These are phyloP conservation scores for Melanostoma mellinum DNA, from an alignment of 2,888 invertebrate genomes.

Conservation along the genomic window DNA sequence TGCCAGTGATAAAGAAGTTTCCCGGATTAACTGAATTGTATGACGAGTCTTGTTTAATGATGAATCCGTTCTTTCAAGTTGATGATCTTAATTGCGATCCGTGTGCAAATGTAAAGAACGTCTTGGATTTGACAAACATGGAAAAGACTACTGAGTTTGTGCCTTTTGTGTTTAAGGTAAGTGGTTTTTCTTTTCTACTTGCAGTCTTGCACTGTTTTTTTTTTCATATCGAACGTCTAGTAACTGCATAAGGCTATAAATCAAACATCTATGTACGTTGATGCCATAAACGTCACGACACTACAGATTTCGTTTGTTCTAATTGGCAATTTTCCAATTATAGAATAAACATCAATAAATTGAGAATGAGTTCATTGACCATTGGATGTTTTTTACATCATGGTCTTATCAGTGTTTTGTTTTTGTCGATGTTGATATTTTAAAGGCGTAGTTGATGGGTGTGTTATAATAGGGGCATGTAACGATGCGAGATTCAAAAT, in stretches of 20 bases:
- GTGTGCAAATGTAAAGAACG: constrained; percentile 87
- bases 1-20: constrained; percentile 89
- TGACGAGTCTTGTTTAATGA: constrained; percentile 92
- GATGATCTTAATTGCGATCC: constrained; percentile 93
- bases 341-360: background rate
- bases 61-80: constrained; percentile 92
- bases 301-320: background rate
- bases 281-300: too few species aligned
- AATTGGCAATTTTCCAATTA: constrained; percentile 20
- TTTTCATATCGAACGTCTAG: too few species aligned
- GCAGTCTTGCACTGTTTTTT: background rate
- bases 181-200: constrained; percentile 11
- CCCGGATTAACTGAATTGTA: constrained; percentile 90
- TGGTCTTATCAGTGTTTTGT: too few species aligned
- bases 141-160: constrained; percentile 76
- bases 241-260: too few species aligned
- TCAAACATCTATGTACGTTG: too few species aligned
- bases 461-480: too few species aligned
- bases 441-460: too few species aligned
- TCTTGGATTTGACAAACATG: constrained; percentile 84
- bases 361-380: constrained; percentile 7
- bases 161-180: constrained; percentile 85
- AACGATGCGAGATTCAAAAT: too few species aligned
- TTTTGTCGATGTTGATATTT: too few species aligned
- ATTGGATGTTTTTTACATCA: too few species aligned